Evolutionary conservation across 23 tunicate species (phyloP).

Genomic region (Phallusia fumigata): DNA sequence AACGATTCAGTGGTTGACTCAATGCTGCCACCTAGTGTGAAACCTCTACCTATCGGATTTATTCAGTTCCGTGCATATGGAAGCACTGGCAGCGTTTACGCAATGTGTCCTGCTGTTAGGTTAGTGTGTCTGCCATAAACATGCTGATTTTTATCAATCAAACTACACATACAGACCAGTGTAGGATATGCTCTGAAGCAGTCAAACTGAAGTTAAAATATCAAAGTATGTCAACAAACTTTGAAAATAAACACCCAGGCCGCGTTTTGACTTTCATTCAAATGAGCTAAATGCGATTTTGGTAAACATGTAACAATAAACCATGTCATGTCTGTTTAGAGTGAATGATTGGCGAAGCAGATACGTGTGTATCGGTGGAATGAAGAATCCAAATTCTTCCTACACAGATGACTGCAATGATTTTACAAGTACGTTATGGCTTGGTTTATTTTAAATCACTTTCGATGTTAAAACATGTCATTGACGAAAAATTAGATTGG

Average conservation of each 20-base stretch:
- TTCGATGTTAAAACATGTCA: background rate
- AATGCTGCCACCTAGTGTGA: constrained; percentile 6
- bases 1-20: background rate
- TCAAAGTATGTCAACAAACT: too few relatives aligned
- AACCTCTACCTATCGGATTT: background rate
- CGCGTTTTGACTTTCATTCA: too few relatives aligned
- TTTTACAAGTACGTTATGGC: background rate
- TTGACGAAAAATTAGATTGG: background rate
- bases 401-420: background rate
- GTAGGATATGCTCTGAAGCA: too few relatives aligned
- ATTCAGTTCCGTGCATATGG: background rate
- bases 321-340: background rate
- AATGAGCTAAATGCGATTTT: too few relatives aligned
- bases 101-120: background rate
- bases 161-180: too few relatives aligned
- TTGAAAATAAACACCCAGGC: too few relatives aligned
- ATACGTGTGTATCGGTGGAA: background rate
- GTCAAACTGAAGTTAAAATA: too few relatives aligned
- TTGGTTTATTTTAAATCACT: too few relatives aligned
- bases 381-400: background rate
- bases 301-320: too few relatives aligned
- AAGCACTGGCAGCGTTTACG: background rate
- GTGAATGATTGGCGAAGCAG: background rate
- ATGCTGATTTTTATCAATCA: background rate
- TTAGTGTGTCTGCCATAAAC: background rate